Evolutionary conservation across 2,888 invertebrate genomes (phyloP), one percentile per base, ranked within the genome.

Genomic region (Tiphia femorata): DNA sequence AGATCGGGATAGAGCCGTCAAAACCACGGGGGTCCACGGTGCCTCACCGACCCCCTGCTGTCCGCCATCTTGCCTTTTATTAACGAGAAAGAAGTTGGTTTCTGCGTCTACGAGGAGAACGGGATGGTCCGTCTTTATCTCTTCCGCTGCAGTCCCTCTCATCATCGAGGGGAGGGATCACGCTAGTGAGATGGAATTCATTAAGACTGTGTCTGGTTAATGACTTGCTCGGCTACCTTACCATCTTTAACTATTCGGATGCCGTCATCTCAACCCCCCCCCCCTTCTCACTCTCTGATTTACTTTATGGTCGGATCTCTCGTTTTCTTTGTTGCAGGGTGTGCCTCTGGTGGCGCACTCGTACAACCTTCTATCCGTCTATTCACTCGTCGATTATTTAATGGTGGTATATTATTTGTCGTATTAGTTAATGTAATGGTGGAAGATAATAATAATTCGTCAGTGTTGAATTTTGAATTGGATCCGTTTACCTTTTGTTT

Each of bases 1-100:
- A 79, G 79, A 76, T 73, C 71, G 73, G 78, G 80, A 83, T 83
- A 83, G 82, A 83, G 83, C 83, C 81, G 81, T 83, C 83, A 83
- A 79, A 83, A 75, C 83, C 78, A 65, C 83, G 73, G 83, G 77
- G 83, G 81, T 74, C 78, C 68, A 60, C 72, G 75, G 64, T 75
- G 72, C 75, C 77, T 75, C 74, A 72, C 68, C 64, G 81, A 78
- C 81, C 81, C 82, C 82, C 83, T 62, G 82, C 77, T 77, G 82
- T 64, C 72, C 76, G 78, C 78, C 82, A 81, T 81, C 80, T 80
- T 81, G 77, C 70, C 78, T 81, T 81, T 82, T 83, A 83, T 82
- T 82, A 83, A 82, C 82, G 79, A 82, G 81, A 79, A 76, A 78
- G 72, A 73, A 78, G 73, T 70, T 66, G 55, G 68, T 64, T 66